A percentile compares a stretch with the other conserved stretches of the same genome.
These are phyloP conservation scores for Paradoxurus hermaphroditus DNA, from an alignment of 2,113 vertebrate genomes.

Conservation along the genomic window DNA sequence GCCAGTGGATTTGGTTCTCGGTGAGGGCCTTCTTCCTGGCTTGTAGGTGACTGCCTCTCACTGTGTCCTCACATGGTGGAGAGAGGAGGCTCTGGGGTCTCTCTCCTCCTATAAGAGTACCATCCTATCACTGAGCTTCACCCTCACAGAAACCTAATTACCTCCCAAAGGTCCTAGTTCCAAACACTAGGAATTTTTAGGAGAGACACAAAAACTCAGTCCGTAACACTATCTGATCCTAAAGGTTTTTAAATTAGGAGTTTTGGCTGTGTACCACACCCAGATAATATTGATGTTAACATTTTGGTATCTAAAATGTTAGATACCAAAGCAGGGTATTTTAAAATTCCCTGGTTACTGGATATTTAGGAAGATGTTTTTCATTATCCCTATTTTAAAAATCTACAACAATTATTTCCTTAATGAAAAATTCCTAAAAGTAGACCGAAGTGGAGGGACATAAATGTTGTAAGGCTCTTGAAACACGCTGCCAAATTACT, in stretches of 20 bases:
- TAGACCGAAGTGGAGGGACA: neutral
- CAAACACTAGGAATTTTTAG: neutral
- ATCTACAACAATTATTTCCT: constrained; percentile 3
- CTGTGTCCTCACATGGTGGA: neutral
- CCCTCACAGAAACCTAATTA: neutral
- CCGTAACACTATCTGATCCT: neutral
- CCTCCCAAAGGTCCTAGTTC: neutral
- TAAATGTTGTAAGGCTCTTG: neutral
- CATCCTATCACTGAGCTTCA: neutral
- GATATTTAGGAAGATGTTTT: neutral
- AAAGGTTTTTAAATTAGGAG: neutral
- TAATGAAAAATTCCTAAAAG: neutral
- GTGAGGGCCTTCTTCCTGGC: neutral
- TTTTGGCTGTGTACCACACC: neutral
- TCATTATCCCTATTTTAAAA: neutral
- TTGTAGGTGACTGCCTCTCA: neutral
- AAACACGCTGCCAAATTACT: constrained; percentile 11
- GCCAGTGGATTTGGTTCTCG: neutral
- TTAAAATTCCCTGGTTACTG: neutral
- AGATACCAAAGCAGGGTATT: too few relatives aligned
- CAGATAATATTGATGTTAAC: neutral
- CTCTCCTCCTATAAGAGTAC: neutral
- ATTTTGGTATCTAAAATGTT: constrained; percentile 10
- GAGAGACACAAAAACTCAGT: neutral
- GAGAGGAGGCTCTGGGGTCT: neutral